Percentiles rank a stretch among this genome's conserved stretches.
Conservation (phyloP, 2,797 vertebrate genomes). For the Acipenser ruthenus region DNA sequence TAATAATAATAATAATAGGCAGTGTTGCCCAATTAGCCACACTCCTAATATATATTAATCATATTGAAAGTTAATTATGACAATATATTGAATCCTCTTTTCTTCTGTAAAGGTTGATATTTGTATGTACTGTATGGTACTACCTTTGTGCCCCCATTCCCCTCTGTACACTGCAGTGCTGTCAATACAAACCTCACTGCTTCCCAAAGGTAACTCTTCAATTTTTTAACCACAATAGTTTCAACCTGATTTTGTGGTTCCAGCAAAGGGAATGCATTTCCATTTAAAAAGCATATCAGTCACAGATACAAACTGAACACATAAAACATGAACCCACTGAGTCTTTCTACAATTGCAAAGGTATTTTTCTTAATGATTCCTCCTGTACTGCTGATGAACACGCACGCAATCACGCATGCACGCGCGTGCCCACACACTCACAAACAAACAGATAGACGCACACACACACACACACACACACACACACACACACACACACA, state of each 20-base stretch:
- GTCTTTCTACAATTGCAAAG: conserved; percentile 10
- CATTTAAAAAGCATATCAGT: conserved; percentile 7
- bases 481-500: no score
- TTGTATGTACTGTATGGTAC: no score
- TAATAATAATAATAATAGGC: no score
- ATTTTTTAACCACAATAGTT: no score
- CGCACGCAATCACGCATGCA: background rate
- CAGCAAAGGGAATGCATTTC: background rate
- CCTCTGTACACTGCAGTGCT: no score
- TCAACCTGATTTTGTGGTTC: no score
- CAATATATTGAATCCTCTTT: conserved; percentile 1
- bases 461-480: background rate
- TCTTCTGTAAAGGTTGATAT: no score
- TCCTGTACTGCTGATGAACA: background rate
- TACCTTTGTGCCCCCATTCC: no score
- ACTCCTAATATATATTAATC: no score
- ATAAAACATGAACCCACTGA: conserved; percentile 8
- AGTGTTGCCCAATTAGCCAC: no score
- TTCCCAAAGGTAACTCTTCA: no score
- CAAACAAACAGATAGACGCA: background rate
- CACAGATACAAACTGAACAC: conserved; percentile 4
- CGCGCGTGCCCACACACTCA: background rate
- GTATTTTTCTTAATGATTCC: conserved; percentile 7
- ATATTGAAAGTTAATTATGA: conserved; percentile 8
- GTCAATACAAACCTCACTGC: no score